These are phyloP conservation scores for Pterocles gutturalis DNA, from an alignment of 2,113 vertebrate genomes.

Conservation along the genomic window DNA sequence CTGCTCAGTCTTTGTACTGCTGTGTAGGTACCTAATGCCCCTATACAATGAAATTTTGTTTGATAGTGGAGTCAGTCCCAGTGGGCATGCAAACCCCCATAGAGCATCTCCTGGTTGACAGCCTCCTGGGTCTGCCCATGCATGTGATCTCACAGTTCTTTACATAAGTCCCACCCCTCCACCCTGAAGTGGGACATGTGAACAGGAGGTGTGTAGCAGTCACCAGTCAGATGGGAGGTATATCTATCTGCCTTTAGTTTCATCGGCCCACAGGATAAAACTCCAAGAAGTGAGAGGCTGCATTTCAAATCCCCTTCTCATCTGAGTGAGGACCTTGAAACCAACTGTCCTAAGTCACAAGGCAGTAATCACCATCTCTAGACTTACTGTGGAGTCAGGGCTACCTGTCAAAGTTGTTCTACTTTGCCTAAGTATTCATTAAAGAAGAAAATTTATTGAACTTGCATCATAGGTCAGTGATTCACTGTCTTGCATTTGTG, in stretches of 20 bases:
- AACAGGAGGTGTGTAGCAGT: rapidly evolving
- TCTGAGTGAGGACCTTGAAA: neutral
- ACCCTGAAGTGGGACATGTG: rapidly evolving
- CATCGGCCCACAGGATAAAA: neutral
- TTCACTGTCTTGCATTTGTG: neutral
- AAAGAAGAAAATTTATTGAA: neutral
- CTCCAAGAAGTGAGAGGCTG: neutral
- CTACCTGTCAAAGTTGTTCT: neutral
- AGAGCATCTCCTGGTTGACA: neutral
- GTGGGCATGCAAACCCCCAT: rapidly evolving
- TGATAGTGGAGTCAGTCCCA: neutral
- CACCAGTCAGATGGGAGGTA: neutral
- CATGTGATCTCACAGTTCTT: neutral
- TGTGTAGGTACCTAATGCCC: neutral
- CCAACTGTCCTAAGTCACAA: neutral
- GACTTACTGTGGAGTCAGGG: neutral
- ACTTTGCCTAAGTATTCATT: neutral
- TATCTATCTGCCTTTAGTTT: neutral
- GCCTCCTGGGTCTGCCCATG: neutral
- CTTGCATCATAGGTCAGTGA: neutral
- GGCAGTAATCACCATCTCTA: neutral
- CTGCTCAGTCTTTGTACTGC: neutral
- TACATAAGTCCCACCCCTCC: neutral
- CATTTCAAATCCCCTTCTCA: neutral
- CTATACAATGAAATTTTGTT: neutral